phyloP scores from a whole-genome alignment of 2,113 vertebrate genomes.

The Lepisosteus oculatus region DNA sequence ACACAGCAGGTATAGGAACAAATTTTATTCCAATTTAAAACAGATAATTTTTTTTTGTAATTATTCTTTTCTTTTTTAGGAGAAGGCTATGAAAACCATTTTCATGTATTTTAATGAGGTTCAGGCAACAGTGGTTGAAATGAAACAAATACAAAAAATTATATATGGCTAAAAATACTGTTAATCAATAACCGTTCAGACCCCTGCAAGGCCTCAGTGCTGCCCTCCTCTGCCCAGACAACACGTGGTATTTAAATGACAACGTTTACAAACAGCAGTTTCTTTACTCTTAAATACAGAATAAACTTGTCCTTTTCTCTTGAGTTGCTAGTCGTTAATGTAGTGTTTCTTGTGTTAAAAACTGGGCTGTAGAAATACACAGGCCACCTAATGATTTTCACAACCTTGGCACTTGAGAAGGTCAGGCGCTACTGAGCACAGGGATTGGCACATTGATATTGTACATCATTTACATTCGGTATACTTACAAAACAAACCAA shows the following conservation, averaged over 20 bases:
- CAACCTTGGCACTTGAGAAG: slow-evolving; percentile 74
- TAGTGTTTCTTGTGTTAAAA: slow-evolving; percentile 64
- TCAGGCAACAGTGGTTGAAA: slow-evolving; percentile 83
- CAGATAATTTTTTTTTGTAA: slow-evolving; percentile 64
- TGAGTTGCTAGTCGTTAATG: slow-evolving; percentile 58
- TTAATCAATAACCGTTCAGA: slow-evolving; percentile 66
- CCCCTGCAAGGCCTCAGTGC: slow-evolving; percentile 49
- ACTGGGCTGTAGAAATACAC: slow-evolving; percentile 42
- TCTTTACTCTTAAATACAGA: slow-evolving; percentile 70
- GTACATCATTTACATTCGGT: slow-evolving; percentile 72
- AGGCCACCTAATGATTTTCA: slow-evolving; percentile 56
- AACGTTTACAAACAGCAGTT: slow-evolving; percentile 71
- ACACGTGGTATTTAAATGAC: slow-evolving; percentile 72
- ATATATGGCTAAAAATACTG: slow-evolving; percentile 71
- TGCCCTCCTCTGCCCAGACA: slow-evolving; percentile 50
- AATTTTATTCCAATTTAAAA: slow-evolving; percentile 81
- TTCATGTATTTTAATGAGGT: slow-evolving; percentile 76
- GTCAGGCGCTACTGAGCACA: slow-evolving; percentile 61
- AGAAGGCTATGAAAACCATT: slow-evolving; percentile 79
- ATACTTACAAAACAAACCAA: slow-evolving; percentile 50
- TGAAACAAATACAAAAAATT: slow-evolving; percentile 58
- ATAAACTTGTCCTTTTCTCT: slow-evolving; percentile 54
- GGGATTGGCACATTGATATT: slow-evolving; percentile 73
- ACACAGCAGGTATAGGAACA: slow-evolving; percentile 76
- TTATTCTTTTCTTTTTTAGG: slow-evolving; percentile 62